A percentile compares a stretch with the other conserved stretches of the same genome.
Evolutionary conservation across 2,888 invertebrate genomes (phyloP).

Genomic region (Pogonocherus hispidulus): DNA sequence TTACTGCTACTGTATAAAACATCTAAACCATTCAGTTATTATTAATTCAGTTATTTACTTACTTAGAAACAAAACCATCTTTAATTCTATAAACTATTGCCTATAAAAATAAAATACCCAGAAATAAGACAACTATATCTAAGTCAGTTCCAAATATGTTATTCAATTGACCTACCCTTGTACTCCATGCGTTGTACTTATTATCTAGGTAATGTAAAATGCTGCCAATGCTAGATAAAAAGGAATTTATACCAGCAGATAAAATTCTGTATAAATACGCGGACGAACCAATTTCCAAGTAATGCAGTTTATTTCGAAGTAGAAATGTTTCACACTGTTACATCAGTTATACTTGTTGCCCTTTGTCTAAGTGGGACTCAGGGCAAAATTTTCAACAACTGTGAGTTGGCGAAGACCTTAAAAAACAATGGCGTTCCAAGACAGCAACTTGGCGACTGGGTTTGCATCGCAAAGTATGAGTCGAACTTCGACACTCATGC

Average conservation of each 20-base stretch:
- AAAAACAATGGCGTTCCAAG: slow-evolving; percentile 72
- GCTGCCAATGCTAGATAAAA: background rate
- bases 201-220: background rate
- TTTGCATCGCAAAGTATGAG: slow-evolving; percentile 50
- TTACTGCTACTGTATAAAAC: no score
- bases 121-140: no score
- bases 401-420: slow-evolving; percentile 47
- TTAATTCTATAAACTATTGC: no score
- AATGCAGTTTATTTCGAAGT: background rate
- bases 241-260: background rate
- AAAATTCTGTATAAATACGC: background rate
- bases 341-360: background rate
- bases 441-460: slow-evolving; percentile 50
- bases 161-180: no score
- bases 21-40: no score
- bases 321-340: background rate
- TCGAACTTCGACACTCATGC: slow-evolving; percentile 50
- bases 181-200: no score
- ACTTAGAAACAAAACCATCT: no score
- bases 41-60: no score
- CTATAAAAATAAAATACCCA: no score
- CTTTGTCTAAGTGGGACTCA: background rate
- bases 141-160: no score
- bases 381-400: slow-evolving; percentile 42
- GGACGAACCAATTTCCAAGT: background rate